Base-by-base conservation (phyloP, 2,888 invertebrate genomes). In the Buathra laborator region DNA sequence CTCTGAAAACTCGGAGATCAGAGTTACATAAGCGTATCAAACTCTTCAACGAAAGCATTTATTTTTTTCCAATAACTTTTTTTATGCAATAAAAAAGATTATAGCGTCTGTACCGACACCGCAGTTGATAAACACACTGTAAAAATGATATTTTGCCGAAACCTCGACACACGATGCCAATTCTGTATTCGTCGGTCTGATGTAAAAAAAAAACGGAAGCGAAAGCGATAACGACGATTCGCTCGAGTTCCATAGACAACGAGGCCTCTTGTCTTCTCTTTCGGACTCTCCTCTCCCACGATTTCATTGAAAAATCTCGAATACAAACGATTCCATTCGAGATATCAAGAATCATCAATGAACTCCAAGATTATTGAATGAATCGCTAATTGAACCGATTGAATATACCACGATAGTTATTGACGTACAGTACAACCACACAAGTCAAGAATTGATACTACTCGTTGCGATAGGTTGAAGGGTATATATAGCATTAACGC, bases 331-430 rank as follows among this genome's bases (percentile, higher is more conserved):
- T 62, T 81, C 51, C 6, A 16, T 29, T 44, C 24, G 32, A 37
- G n/a, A 46, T 48, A 24, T 6, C 32, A 46, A 32, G 48, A 48
- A 32, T 32, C 62, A 29, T 59, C n/a, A 43, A 29, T 19, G 32
- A 7, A 48, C n/a, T 0, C 24, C 19, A 51, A 32, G 32, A 19
- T 16, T 37, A 12, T 16, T 59, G 19, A 19, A 83, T 87, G 80
- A 85, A 81, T 87, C 74, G 67, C 46, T n/a, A 56, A 62, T 46
- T 59, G 51, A 51, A 56, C 9, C 56, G 56, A 56, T 56, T 56
- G 56, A 56, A 56, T 56, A 19, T 9, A 10, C 4, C 10, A 19
- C 37, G 37, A 37, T 37, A 56, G 19, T 56, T 24, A 56, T 56
- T 56, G 56, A 56, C 56, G 56, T 43, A 12, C 32, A 68, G 56